Evolutionary conservation across 2,888 invertebrate genomes (phyloP).

Genomic region (Tinea pellionella): DNA sequence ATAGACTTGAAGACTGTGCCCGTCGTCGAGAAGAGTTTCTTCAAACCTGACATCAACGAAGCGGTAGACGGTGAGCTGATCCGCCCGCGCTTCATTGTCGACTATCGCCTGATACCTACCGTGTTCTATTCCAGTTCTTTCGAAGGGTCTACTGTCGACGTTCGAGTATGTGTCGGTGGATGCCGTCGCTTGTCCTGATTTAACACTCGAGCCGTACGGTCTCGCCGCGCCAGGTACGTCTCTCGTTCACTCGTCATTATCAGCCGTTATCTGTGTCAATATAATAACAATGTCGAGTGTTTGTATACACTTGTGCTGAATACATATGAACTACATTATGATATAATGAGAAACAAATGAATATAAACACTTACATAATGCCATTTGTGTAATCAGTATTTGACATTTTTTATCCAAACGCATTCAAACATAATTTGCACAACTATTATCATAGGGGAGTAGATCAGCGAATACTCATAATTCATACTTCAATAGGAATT

Average conservation of each 20-base stretch:
- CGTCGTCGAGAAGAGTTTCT: neutral
- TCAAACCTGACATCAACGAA: constrained; percentile 64
- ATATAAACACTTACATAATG: no score
- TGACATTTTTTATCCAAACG: no score
- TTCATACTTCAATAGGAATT: no score
- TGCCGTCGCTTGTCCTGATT: constrained; percentile 87
- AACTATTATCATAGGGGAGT: no score
- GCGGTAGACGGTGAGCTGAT: constrained; percentile 72
- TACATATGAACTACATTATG: no score
- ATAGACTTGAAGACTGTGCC: neutral
- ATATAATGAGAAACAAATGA: no score
- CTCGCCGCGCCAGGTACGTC: constrained; percentile 81
- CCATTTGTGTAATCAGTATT: no score
- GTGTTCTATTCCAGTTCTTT: constrained; percentile 72
- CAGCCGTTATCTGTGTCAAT: neutral
- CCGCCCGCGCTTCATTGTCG: no score
- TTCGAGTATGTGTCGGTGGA: constrained; percentile 79
- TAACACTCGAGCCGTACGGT: constrained; percentile 81
- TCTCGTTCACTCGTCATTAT: neutral
- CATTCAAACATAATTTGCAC: no score
- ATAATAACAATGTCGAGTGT: neutral
- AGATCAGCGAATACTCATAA: no score
- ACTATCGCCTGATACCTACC: no score
- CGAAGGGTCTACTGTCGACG: constrained; percentile 76
- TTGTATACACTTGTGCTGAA: constrained; percentile 16